Percentiles rank a stretch among this genome's conserved stretches.
These are phyloP conservation scores for Schizopygopsis pylzovi DNA, from an alignment of 2,797 vertebrate species.

Conservation along the genomic window DNA sequence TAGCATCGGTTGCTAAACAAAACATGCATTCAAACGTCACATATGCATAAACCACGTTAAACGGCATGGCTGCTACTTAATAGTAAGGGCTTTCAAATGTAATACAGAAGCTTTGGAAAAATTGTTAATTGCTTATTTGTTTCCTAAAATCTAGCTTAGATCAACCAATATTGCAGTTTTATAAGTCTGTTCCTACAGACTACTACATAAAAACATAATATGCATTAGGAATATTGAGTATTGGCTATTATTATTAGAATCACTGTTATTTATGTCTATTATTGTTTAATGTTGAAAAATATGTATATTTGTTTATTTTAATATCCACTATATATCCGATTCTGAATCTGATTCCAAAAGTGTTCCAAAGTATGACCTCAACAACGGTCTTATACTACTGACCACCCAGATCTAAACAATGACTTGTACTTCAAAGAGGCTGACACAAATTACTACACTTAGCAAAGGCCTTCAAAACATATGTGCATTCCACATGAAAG, in stretches of 20 bases:
- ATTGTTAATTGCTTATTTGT: not conserved
- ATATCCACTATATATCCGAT: not conserved
- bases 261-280: not conserved
- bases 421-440: constrained; percentile 54
- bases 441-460: constrained; percentile 20
- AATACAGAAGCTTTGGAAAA: not conserved
- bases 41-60: constrained; percentile 16
- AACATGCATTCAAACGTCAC: constrained; percentile 61
- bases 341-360: not conserved
- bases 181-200: not conserved
- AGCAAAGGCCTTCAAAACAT: constrained; percentile 39
- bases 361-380: constrained; percentile 31
- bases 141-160: not conserved
- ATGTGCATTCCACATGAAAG: constrained; percentile 58
- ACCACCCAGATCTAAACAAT: constrained; percentile 70
- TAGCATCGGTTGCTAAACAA: constrained; percentile 70
- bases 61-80: not conserved
- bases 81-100: not conserved
- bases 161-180: not conserved
- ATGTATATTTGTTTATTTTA: not conserved
- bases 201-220: not conserved
- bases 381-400: constrained; percentile 74
- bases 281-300: not conserved
- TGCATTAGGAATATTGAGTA: not conserved
- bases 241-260: not conserved